phyloP scores from a whole-genome alignment of 1,140 invertebrate genomes.

The Drosophila suzukii region DNA sequence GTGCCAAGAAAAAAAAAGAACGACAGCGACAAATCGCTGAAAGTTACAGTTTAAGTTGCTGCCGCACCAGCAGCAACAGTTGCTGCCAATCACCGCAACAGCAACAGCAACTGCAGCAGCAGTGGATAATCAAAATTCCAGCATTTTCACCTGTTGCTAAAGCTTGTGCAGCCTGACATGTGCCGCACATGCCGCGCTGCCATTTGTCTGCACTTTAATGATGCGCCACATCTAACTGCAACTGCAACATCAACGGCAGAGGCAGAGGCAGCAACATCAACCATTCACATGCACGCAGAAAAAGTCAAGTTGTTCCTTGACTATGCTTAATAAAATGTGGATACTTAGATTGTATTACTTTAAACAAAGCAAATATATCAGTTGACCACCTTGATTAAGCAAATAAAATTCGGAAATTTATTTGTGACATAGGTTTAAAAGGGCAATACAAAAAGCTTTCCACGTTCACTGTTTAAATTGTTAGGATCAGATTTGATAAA shows the following conservation, averaged over 20 bases:
- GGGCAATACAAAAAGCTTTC: too few relatives aligned
- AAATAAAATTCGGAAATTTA: too few relatives aligned
- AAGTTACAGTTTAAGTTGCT: slow-evolving; percentile 80
- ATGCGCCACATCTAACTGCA: slow-evolving; percentile 66
- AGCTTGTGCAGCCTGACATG: slow-evolving; percentile 74
- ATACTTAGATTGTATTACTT: too few relatives aligned
- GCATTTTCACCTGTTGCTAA: slow-evolving; percentile 81
- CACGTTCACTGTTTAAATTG: too few relatives aligned
- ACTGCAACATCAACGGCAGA: slow-evolving; percentile 32
- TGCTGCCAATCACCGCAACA: slow-evolving; percentile 34
- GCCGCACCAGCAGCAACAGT: slow-evolving; percentile 16
- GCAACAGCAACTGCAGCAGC: slow-evolving; percentile 33
- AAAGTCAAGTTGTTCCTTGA: background rate
- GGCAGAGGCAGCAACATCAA: slow-evolving; percentile 43
- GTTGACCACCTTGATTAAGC: too few relatives aligned
- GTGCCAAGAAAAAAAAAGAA: slow-evolving; percentile 13
- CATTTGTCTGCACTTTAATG: slow-evolving; percentile 83
- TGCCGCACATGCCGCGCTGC: slow-evolving; percentile 81
- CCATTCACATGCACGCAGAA: slow-evolving; percentile 37
- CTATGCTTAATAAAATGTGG: background rate
- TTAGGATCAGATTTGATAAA: too few relatives aligned
- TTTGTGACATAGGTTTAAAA: too few relatives aligned
- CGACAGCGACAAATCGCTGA: slow-evolving; percentile 71
- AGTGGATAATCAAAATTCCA: slow-evolving; percentile 81
- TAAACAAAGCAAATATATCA: too few relatives aligned